These are phyloP conservation scores for Psylliodes chrysocephalus DNA, from an alignment of 2,888 invertebrate species.

Conservation along the genomic window DNA sequence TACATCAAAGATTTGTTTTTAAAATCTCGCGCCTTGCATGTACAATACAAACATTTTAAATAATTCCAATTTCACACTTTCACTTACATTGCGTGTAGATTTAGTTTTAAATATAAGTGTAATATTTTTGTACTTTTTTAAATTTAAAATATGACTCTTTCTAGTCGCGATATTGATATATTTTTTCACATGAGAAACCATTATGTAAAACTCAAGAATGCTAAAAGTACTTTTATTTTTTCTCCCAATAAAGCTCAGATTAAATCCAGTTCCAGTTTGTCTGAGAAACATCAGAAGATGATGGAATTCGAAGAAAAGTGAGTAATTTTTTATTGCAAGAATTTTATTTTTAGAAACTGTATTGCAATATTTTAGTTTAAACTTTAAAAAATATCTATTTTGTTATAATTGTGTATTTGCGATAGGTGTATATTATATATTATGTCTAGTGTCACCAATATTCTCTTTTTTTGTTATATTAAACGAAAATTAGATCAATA, in stretches of 20 bases:
- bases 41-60: conserved; percentile 27
- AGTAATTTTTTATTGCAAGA: too few relatives aligned
- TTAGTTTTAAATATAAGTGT: neutral
- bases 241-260: conserved; percentile 55
- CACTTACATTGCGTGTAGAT: neutral
- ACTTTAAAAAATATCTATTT: too few relatives aligned
- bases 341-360: neutral
- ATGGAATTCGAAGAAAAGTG: conserved; percentile 28
- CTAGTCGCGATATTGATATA: conserved; percentile 51
- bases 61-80: neutral
- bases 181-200: conserved; percentile 65
- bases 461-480: too few relatives aligned
- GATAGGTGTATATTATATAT: too few relatives aligned
- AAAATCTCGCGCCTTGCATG: conserved; percentile 20
- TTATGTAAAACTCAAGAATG: conserved; percentile 60
- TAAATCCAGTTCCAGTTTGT: conserved; percentile 34
- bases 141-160: conserved; percentile 47
- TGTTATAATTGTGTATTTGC: too few relatives aligned
- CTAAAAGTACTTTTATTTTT: conserved; percentile 61
- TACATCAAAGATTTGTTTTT: neutral
- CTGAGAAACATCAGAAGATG: conserved; percentile 32
- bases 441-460: too few relatives aligned
- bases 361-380: too few relatives aligned
- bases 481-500: too few relatives aligned
- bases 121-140: conserved; percentile 11